Evolutionary conservation across 2,888 invertebrate genomes (phyloP), one percentile per base, ranked within the genome.

Genomic region (Carabus problematicus): DNA sequence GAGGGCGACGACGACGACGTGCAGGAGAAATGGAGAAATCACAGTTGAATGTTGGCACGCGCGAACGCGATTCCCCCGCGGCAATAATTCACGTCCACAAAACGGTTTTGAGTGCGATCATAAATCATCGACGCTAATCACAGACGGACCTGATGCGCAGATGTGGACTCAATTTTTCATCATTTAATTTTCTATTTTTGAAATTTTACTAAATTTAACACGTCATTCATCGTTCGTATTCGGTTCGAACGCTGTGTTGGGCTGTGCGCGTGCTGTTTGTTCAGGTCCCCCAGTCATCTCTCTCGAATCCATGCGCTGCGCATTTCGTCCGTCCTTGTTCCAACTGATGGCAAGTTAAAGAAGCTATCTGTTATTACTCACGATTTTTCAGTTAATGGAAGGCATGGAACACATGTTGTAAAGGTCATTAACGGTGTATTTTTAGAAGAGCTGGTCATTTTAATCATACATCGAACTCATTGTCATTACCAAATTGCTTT

Each of bases 81-180:
- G 60, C 45, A 68, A 68, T 68, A 68, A 68, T 68, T 68, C 68
- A 68, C 68, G 42, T 61, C 61, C 52, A 29, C 60, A 61, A 58
- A 58, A 47, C 58, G 47, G 42, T 61, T 68, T 61, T 68, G 68
- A 68, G 54, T 68, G 49, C 49, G 60, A 39, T 43, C 61, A 68
- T 68, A 68, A 68, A 68, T 68, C 68, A 68, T 68, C 54, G 68
- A 2, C 61, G 68, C 68, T 68, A 68, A 68, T 68, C 68, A 68
- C 60, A 43, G 61, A 39, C 29, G 52, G 54, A 68, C 16, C 60
- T 68, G 68, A 68, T 68, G 68, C 68, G 68, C 68, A 68, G 47
- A 68, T 68, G 68, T 68, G 61, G 52, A 39, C 68, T 68, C 68
- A 68, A 68, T 68, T 68, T 68, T 68, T 68, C 67, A 68, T 61